These are phyloP conservation scores for Xestoiulus laeticollis DNA, from an alignment of 2,888 invertebrate species.

Conservation along the genomic window DNA sequence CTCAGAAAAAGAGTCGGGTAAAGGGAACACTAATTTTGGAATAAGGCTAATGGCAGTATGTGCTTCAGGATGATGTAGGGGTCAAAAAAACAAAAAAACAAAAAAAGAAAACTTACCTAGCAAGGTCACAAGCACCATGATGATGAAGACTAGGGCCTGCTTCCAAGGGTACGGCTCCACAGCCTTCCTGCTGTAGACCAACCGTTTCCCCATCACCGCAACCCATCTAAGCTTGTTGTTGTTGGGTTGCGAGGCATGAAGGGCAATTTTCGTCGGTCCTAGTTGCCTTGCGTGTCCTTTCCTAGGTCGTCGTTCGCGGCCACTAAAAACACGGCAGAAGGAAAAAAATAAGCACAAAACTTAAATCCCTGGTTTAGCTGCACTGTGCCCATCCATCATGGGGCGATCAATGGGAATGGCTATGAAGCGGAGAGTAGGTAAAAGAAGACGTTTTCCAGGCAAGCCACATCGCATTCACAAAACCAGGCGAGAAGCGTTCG, in stretches of 20 bases:
- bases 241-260: slow-evolving; percentile 12
- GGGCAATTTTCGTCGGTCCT: slow-evolving; percentile 10
- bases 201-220: slow-evolving; percentile 55
- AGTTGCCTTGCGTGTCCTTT: not conserved
- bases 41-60: not conserved
- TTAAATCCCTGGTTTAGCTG: not conserved
- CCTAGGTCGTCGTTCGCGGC: not conserved
- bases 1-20: no score
- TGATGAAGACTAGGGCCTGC: slow-evolving; percentile 45
- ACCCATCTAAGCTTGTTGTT: slow-evolving; percentile 51
- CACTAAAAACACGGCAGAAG: not conserved
- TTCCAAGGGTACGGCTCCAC: slow-evolving; percentile 54
- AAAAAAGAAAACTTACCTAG: slow-evolving; percentile 50
- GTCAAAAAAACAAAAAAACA: not conserved
- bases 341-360: not conserved
- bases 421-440: not conserved
- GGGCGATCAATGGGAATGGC: not conserved
- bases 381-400: not conserved
- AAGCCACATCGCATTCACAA: not conserved
- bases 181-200: slow-evolving; percentile 54
- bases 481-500: not conserved
- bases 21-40: no score
- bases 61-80: not conserved
- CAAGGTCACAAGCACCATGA: slow-evolving; percentile 41
- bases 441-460: not conserved